Percentiles rank a stretch among this genome's conserved stretches.
Evolutionary conservation across 2,888 invertebrate genomes (phyloP).

Genomic region (Clistopyga incitator): DNA sequence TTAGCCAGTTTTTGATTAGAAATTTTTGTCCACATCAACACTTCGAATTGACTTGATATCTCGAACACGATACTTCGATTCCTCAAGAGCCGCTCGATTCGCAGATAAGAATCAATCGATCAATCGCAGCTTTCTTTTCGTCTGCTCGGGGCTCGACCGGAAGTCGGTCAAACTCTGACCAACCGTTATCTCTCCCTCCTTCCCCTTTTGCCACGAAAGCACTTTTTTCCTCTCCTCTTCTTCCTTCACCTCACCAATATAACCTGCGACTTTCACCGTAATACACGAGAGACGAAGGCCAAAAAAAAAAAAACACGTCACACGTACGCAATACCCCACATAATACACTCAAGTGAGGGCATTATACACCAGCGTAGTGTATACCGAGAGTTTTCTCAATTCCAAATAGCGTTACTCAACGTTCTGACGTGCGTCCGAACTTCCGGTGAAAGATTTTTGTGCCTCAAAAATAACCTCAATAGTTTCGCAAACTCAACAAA

Average conservation of each 20-base stretch:
- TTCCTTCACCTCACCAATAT: slow-evolving; percentile 35
- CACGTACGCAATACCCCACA: slow-evolving; percentile 1
- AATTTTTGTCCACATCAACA: not conserved
- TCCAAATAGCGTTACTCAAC: slow-evolving; percentile 47
- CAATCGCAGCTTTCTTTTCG: slow-evolving; percentile 53
- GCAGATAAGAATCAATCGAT: slow-evolving; percentile 41
- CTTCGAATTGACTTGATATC: not conserved
- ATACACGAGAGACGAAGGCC: slow-evolving; percentile 21
- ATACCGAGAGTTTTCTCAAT: slow-evolving; percentile 45
- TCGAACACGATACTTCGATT: slow-evolving; percentile 5
- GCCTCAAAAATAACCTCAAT: not conserved
- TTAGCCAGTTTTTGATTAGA: not conserved
- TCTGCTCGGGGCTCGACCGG: slow-evolving; percentile 45
- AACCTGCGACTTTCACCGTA: slow-evolving; percentile 61
- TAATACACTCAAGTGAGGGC: not conserved
- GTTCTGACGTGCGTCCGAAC: slow-evolving; percentile 40
- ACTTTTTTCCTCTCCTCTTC: slow-evolving; percentile 40
- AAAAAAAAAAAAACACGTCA: slow-evolving; percentile 36
- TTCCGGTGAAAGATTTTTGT: slow-evolving; percentile 53
- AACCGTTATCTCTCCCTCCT: slow-evolving; percentile 56
- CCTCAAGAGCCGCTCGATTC: slow-evolving; percentile 26
- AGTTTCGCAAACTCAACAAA: not conserved
- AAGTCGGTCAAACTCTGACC: slow-evolving; percentile 63
- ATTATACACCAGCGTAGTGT: not conserved
- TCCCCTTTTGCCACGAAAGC: slow-evolving; percentile 43